Evolutionary conservation across 2,113 vertebrate species (phyloP), one percentile per base, ranked within the genome.

Genomic region (Bathybates hornii): DNA sequence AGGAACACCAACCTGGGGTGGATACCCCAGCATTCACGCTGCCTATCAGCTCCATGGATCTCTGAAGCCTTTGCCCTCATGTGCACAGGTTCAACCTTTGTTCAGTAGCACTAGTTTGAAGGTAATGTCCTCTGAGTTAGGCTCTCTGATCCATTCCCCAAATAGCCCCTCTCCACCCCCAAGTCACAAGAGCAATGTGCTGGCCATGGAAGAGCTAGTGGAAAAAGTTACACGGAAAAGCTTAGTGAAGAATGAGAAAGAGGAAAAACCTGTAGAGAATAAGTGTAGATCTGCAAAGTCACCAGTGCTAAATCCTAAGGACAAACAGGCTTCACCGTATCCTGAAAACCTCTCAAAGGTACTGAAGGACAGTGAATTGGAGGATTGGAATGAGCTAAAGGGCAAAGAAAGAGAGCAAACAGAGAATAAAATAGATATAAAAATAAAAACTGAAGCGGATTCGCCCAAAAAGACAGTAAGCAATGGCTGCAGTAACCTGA

Each of bases 11-110:
- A 99, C 98, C 2, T 99, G 99, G 99, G 98, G 99, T 4, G 99
- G 99, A 32, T 99, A 99, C 94, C 98, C 98, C 80, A 99, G 99
- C 93, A 99, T 99, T 92, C 99, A 99, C 17, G 99, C 99, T 1
- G 99, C 99, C 85, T 99, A 99, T 94, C 99, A 99, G 95, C 97
- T 99, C 85, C 98, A 99, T 0, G 98, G 98, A 68, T 89, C 97
- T 3, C 92, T 97, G 52, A 99, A 98, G 94, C 96, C 97, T n/a
- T 95, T 97, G n/a, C 86, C 97, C 0, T 56, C 97, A 0, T 98
- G 97, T 1, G 95, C 97, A 86, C 98, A 98, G 57, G 96, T 99
- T 93, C 98, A 98, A 91, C 97, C 99, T 0, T 97, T 98, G 29
- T 99, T 97, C 0, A 97, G 97, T 83, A 96, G 89, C 3, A 96